These are phyloP conservation scores for Hirtodrosophila trivittata DNA, from an alignment of 2,888 invertebrate genomes.

Conservation along the genomic window DNA sequence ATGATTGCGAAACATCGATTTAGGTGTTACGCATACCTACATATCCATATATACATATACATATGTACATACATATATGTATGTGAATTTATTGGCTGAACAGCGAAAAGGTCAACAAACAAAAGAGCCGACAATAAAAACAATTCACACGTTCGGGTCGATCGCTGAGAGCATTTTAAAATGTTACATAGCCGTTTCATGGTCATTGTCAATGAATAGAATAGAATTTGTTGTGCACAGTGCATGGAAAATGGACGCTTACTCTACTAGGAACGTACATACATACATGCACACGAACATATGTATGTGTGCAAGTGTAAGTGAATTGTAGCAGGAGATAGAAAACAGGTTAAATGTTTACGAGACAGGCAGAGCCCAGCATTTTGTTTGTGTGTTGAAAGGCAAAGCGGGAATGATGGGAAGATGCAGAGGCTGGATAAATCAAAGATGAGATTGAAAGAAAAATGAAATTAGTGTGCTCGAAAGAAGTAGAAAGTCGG, in stretches of 20 bases:
- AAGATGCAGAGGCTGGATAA: conserved; percentile 42
- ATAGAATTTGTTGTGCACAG: conserved; percentile 17
- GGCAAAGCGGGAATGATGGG: conserved; percentile 15
- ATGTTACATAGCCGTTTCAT: conserved; percentile 64
- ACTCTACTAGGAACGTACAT: conserved; percentile 3
- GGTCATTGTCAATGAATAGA: conserved; percentile 72
- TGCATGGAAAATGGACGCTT: background rate
- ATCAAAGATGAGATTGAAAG: conserved; percentile 61
- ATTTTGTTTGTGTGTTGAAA: conserved; percentile 52
- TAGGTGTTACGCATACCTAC: conserved; percentile 17
- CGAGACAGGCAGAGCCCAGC: conserved; percentile 41
- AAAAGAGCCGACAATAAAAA: conserved; percentile 55
- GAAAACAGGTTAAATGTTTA: conserved; percentile 68
- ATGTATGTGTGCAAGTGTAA: conserved; percentile 40
- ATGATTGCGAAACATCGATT: conserved; percentile 26
- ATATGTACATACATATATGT: conserved; percentile 6
- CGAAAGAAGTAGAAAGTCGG: conserved; percentile 24
- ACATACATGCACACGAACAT: conserved; percentile 13
- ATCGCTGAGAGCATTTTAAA: conserved; percentile 42
- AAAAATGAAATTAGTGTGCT: conserved; percentile 58
- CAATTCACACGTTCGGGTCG: conserved; percentile 55
- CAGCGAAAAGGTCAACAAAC: conserved; percentile 70
- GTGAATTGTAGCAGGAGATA: conserved; percentile 52
- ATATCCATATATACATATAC: background rate
- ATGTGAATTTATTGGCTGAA: conserved; percentile 40